Percentiles rank a stretch among this genome's conserved stretches.
Evolutionary conservation across 2,797 vertebrate genomes (phyloP).

Genomic region (Parauchenoglanis punctatus): DNA sequence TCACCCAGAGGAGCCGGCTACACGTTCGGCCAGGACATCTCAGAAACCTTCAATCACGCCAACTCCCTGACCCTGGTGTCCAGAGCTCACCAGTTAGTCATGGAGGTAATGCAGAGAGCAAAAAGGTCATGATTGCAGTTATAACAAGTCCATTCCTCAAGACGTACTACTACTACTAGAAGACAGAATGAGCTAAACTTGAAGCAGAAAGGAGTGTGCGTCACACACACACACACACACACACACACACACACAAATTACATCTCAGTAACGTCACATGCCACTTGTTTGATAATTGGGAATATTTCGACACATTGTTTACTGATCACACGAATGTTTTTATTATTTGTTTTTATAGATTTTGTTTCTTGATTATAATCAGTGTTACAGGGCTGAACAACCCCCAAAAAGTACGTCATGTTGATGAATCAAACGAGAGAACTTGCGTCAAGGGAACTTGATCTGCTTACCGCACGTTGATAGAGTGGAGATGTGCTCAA

Average conservation of each 20-base stretch:
- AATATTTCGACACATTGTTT: neutral
- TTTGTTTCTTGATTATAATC: too few species aligned
- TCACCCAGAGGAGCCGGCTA: slow-evolving; percentile 96
- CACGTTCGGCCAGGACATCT: slow-evolving; percentile 97
- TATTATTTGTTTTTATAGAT: neutral
- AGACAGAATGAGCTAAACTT: neutral
- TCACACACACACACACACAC: neutral
- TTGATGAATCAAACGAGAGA: neutral
- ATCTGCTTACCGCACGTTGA: neutral
- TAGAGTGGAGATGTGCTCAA: neutral
- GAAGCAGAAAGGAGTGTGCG: neutral
- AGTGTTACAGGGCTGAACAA: neutral
- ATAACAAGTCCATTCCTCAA: neutral
- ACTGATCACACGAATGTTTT: neutral
- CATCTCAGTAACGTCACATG: neutral
- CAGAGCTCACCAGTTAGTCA: slow-evolving; percentile 96
- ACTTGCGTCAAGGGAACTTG: neutral
- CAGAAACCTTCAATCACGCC: slow-evolving; percentile 96
- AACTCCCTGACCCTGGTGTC: slow-evolving; percentile 96
- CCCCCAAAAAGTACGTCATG: neutral
- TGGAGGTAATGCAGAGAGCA: slow-evolving; percentile 84
- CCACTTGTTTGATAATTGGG: neutral
- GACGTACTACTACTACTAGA: neutral
- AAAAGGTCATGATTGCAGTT: neutral
- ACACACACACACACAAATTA: neutral